Percentiles rank a stretch among this genome's conserved stretches.
Conservation (phyloP, 2,113 vertebrate genomes). For the Stigmatopora argus region DNA sequence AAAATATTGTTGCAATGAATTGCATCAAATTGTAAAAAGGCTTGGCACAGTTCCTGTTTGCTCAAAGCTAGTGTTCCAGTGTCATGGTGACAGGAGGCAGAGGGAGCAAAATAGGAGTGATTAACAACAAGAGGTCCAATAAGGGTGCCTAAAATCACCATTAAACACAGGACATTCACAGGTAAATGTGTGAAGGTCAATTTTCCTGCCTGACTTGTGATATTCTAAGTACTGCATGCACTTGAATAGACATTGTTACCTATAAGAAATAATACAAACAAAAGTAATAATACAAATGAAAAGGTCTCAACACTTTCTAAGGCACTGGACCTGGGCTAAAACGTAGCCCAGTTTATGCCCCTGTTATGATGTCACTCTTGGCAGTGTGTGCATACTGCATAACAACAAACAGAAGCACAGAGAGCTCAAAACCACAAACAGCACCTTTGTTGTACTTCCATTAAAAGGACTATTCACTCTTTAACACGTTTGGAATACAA, state of each 20-base stretch:
- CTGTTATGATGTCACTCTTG: neutral
- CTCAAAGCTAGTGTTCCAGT: slow-evolving; percentile 23
- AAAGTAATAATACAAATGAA: neutral
- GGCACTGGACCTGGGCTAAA: neutral
- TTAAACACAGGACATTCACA: neutral
- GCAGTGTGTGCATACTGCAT: neutral
- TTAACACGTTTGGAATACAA: neutral
- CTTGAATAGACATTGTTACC: too few relatives aligned
- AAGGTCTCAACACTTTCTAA: neutral
- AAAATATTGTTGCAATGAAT: slow-evolving; percentile 4
- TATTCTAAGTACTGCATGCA: neutral
- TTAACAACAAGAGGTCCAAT: neutral
- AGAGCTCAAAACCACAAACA: neutral
- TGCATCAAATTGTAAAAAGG: slow-evolving; percentile 16
- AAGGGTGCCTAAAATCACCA: neutral
- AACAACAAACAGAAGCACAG: neutral
- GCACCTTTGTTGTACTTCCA: neutral
- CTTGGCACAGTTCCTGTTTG: slow-evolving; percentile 21
- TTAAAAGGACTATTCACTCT: neutral
- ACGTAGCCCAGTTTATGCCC: neutral
- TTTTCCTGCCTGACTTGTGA: neutral
- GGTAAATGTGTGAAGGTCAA: neutral
- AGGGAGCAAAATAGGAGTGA: neutral
- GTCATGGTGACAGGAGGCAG: slow-evolving; percentile 12
- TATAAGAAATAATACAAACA: neutral